phyloP scores from a whole-genome alignment of 2,888 invertebrate genomes.

The Yponomeuta cagnagella region DNA sequence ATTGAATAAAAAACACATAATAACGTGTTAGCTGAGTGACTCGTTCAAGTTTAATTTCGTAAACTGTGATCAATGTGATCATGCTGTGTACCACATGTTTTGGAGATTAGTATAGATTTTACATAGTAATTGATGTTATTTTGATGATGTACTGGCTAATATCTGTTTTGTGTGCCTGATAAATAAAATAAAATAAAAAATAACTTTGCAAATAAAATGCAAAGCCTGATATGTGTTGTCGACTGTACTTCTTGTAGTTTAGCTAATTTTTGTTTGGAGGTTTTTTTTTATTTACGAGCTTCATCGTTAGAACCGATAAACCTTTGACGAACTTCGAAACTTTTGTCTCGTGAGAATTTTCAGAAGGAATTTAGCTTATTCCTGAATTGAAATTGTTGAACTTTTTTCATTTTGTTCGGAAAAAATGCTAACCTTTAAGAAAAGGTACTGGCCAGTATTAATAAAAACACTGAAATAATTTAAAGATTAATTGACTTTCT shows the following conservation, averaged over 20 bases:
- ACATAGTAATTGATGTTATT: no score
- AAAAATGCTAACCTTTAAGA: not conserved
- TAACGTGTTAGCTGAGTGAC: no score
- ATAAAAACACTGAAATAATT: not conserved
- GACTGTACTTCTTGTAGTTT: not conserved
- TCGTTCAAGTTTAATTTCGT: no score
- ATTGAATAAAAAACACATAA: no score
- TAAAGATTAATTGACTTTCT: not conserved
- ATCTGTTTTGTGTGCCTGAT: no score
- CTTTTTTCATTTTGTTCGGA: not conserved
- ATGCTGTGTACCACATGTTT: no score
- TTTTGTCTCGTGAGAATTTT: not conserved
- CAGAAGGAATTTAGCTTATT: not conserved
- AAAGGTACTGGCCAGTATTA: not conserved
- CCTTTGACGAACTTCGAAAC: not conserved
- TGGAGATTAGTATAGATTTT: no score
- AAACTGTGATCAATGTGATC: no score
- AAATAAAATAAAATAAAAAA: no score
- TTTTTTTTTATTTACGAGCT: not conserved
- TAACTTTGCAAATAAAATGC: no score
- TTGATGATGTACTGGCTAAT: no score
- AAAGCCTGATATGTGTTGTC: no score
- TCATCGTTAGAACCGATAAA: not conserved
- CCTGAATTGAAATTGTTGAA: not conserved
- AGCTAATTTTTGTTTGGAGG: not conserved